Base-by-base conservation (phyloP, 2,888 invertebrate species). In the Perizoma flavofasciatum region DNA sequence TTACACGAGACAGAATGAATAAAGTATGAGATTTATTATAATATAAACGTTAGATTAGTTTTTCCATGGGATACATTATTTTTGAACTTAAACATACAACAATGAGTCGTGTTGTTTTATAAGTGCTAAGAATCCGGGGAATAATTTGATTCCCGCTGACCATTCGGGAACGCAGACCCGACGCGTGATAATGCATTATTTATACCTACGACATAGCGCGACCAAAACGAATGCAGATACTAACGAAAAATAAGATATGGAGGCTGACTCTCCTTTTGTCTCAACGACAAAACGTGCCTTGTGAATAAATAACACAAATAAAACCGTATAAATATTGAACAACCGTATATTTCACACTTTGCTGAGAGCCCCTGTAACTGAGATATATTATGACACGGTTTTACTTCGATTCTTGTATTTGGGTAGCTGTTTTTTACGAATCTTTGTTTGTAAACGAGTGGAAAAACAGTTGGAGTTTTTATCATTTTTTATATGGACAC, bases 151-250 rank as follows among this genome's bases (percentile, higher is more conserved):
- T 80, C 82, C 66, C 66, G 61, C 70, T 80, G 80, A 78, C 82
- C 81, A 70, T 72, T 74, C 67, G 70, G 78, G 75, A 78, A 65
- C 69, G 74, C 70, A 72, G 82, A 79, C 79, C 81, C 82, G 78
- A 86, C 82, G 88, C 90, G 89, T 91, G 91, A 89, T 87, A 87
- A 89, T 92, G 90, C 88, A 91, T 92, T 92, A 92, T 92, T 89
- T 91, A 92, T 92, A 66, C 43, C 39, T 55, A 83, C 76, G 79
- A 80, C 83, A 88, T 87, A 85, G 88, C 84, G 84, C 81, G 84
- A 84, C 88, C 83, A 85, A 89, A 90, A 88, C 85, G 83, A 89
- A 90, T 88, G 87, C 88, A 87, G 85, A 87, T 87, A 82, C 81
- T 83, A 83, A 87, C 84, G 82, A 89, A 90, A 91, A 88, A 86